phyloP scores from a whole-genome alignment of 2,888 invertebrate species.

The Galeruca laticollis region DNA sequence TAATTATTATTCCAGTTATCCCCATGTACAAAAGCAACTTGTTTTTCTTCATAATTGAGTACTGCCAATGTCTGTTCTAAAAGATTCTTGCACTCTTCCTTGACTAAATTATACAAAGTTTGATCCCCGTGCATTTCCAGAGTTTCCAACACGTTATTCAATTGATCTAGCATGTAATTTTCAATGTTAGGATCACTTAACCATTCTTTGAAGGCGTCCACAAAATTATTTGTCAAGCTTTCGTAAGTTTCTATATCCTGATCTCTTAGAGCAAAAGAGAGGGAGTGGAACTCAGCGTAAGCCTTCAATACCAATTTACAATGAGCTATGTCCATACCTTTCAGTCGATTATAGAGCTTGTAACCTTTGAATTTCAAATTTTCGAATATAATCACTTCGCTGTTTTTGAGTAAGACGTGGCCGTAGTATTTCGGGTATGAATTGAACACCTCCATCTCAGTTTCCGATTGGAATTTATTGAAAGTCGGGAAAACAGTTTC shows the following conservation, averaged over 20 bases:
- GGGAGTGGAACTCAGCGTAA: conserved; percentile 16
- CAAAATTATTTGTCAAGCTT: neutral
- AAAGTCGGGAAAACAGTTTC: conserved; percentile 5
- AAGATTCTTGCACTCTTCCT: neutral
- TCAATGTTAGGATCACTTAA: neutral
- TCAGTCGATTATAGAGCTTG: neutral
- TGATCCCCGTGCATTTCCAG: conserved; percentile 2
- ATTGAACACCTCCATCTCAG: neutral
- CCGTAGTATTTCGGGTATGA: conserved; percentile 10
- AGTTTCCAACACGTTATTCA: neutral
- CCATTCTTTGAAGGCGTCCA: conserved; percentile 10
- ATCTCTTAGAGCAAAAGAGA: conserved; percentile 19
- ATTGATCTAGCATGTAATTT: neutral
- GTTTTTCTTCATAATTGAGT: neutral
- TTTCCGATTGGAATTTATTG: conserved; percentile 4
- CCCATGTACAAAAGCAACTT: conserved; percentile 14
- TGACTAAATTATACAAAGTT: neutral
- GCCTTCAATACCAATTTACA: neutral
- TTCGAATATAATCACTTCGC: conserved; percentile 10
- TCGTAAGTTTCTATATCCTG: conserved; percentile 5
- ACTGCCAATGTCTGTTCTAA: neutral
- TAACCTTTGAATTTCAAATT: conserved; percentile 5
- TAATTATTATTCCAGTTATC: conserved; percentile 25
- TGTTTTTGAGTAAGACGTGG: neutral
- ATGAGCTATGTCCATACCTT: conserved; percentile 6